Percentiles rank a stretch among this genome's conserved stretches.
Conservation (phyloP, 1,140 invertebrate species). For the Micrasema minimum region DNA sequence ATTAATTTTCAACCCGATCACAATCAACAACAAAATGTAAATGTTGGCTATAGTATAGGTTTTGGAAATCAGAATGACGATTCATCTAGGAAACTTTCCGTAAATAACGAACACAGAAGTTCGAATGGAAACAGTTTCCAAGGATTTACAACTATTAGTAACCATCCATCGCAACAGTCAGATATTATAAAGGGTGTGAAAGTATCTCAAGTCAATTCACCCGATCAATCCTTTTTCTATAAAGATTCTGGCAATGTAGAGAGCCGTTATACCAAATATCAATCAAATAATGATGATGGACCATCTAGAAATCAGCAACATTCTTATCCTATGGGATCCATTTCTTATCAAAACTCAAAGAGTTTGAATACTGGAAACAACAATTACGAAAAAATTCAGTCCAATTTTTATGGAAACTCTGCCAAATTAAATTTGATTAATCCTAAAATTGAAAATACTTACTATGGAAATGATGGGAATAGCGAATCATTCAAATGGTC, state of each 20-base stretch:
- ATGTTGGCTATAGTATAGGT: conserved; percentile 53
- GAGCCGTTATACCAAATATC: not conserved
- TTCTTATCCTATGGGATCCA: too few species aligned
- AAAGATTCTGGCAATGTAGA: conserved; percentile 42
- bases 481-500: conserved; percentile 51
- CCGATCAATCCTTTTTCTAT: conserved; percentile 39
- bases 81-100: conserved; percentile 17
- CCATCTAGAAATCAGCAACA: too few species aligned
- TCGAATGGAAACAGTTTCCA: conserved; percentile 39
- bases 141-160: conserved; percentile 43
- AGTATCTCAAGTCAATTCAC: conserved; percentile 47
- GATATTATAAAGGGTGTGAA: conserved; percentile 51
- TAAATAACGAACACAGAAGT: conserved; percentile 40
- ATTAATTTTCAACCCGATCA: conserved; percentile 61
- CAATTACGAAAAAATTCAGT: conserved; percentile 29
- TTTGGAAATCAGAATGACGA: conserved; percentile 48
- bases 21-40: conserved; percentile 58
- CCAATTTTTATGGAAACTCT: conserved; percentile 25
- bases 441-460: conserved; percentile 44
- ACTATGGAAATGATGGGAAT: conserved; percentile 53
- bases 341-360: too few species aligned
- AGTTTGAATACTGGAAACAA: conserved; percentile 31
- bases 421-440: conserved; percentile 33
- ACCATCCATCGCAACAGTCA: conserved; percentile 7
- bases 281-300: too few species aligned